Conservation (phyloP, 35 echinoderm and acorn worm genomes). For the Heliocidaris tuberculata region DNA sequence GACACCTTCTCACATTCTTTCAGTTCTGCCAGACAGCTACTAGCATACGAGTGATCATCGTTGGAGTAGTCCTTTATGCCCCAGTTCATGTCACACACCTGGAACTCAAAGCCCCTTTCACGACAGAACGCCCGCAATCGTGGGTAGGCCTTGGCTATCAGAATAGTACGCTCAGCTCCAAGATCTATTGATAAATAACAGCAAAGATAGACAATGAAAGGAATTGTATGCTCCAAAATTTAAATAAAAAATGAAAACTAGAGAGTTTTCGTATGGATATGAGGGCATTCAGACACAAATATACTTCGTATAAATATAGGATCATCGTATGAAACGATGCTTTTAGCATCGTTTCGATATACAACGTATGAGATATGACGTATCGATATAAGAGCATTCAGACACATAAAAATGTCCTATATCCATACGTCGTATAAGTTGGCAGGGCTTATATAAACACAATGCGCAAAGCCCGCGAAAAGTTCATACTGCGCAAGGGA, state of each 20-base stretch:
- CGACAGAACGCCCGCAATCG: constrained; percentile 70
- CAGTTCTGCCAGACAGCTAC: constrained; percentile 60
- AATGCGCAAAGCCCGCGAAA: no score
- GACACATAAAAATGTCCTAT: no score
- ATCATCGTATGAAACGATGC: no score
- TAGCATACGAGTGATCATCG: constrained; percentile 64
- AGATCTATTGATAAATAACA: constrained; percentile 56
- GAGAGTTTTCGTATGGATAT: no score
- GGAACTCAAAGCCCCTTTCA: constrained; percentile 85
- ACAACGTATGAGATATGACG: no score
- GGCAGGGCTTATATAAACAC: no score
- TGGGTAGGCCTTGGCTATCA: constrained; percentile 74
- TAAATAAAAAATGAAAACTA: neutral
- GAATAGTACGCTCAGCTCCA: constrained; percentile 73
- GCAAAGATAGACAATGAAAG: neutral
- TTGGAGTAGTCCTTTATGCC: constrained; percentile 71
- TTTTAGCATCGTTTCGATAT: no score
- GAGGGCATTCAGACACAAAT: no score
- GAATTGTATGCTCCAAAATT: neutral
- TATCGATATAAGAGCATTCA: no score
- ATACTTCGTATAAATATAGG: no score
- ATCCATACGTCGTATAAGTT: no score
- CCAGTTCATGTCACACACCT: constrained; percentile 90
- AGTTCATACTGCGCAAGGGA: no score
- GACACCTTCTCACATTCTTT: constrained; percentile 43